phyloP scores from a whole-genome alignment of 2,888 invertebrate genomes.

The Allolobophora icterica region DNA sequence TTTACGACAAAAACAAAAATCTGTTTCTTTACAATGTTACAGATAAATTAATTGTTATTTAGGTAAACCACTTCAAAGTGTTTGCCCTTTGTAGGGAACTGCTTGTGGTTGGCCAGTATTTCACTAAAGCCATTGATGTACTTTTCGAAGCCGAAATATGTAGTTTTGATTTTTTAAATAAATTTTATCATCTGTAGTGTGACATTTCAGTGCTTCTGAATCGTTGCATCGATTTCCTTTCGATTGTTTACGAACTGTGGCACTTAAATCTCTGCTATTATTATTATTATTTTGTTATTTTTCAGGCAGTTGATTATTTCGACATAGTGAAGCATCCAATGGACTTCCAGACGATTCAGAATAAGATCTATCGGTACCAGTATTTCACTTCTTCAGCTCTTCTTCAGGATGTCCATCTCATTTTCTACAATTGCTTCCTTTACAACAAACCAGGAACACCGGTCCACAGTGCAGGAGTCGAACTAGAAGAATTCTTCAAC shows the following conservation, averaged over 20 bases:
- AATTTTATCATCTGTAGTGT: no score
- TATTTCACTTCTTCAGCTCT: conserved; percentile 80
- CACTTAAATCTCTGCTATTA: no score
- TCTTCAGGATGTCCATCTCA: conserved; percentile 79
- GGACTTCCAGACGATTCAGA: conserved; percentile 89
- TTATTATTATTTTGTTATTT: no score
- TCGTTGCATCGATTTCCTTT: no score
- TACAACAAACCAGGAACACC: conserved; percentile 73
- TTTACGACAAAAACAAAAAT: no score
- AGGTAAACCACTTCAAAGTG: no score
- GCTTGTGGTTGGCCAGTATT: no score
- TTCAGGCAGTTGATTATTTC: conserved; percentile 86
- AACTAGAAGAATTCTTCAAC: conserved; percentile 52
- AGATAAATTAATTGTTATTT: no score
- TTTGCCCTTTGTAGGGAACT: no score
- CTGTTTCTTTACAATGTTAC: no score
- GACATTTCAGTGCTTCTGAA: no score
- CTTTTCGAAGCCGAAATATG: background rate
- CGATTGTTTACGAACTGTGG: no score
- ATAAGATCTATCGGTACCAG: conserved; percentile 78
- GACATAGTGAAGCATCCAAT: conserved; percentile 86
- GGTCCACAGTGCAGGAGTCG: conserved; percentile 59
- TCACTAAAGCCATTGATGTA: background rate
- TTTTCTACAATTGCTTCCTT: conserved; percentile 87
- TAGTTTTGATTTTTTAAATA: background rate